Evolutionary conservation across 2,113 vertebrate genomes (phyloP).

Genomic region (Phrynosoma blainvillii): DNA sequence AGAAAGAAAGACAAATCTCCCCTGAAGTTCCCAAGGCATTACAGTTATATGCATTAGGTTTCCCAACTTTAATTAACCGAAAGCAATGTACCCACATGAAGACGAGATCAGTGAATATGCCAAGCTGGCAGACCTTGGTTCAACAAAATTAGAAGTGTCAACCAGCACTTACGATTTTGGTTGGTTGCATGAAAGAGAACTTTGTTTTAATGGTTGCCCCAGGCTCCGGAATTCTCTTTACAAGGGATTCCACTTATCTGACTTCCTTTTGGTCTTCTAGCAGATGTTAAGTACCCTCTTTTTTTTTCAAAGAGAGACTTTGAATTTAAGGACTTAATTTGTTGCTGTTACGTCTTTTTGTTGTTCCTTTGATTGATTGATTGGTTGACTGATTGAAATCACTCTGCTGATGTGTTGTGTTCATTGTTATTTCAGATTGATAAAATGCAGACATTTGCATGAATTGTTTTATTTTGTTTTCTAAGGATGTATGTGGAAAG

Average conservation of each 20-base stretch:
- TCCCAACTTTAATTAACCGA: too few species aligned
- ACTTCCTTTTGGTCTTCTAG: background rate
- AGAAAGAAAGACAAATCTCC: too few species aligned
- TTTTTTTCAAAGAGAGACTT: too few species aligned
- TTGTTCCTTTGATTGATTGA: background rate
- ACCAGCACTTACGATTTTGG: background rate
- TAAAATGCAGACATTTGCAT: too few species aligned
- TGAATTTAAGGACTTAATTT: background rate
- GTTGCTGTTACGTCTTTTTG: background rate
- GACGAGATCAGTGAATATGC: background rate
- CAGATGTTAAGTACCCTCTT: too few species aligned
- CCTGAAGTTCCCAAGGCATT: too few species aligned
- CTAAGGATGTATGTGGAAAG: too few species aligned
- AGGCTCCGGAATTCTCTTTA: background rate
- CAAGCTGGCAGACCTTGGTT: background rate
- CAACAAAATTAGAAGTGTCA: background rate
- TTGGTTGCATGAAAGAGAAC: background rate
- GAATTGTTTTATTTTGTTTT: too few species aligned
- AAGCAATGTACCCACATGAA: background rate
- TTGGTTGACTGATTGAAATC: background rate
- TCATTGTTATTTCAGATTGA: too few species aligned
- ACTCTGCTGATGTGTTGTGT: too few species aligned
- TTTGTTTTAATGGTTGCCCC: background rate
- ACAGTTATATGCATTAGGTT: too few species aligned
- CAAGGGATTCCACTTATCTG: background rate